Base-by-base conservation (phyloP, 2,888 invertebrate genomes). In the Lasioglossum villosulum region DNA sequence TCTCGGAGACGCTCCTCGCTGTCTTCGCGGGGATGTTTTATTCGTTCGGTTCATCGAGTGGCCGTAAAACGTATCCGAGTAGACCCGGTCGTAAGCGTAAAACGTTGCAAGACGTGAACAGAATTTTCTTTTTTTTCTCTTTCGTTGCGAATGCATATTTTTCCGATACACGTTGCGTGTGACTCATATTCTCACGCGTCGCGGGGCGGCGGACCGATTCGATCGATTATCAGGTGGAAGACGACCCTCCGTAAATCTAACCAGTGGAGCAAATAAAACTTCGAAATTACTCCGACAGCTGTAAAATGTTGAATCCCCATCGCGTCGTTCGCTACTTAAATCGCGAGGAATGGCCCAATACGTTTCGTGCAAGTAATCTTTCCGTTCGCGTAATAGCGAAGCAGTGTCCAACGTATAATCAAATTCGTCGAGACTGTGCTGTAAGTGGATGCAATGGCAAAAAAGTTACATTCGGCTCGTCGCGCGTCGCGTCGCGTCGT, bases 21-120 rank as follows among this genome's bases (percentile, higher is more conserved):
- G 75, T 83, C 72, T 78, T 84, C 75, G 56, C n/a, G 66, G 72
- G 52, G 56, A 83, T 72, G 83, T 83, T 75, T 83, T 84, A 84
- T 72, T 75, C 45, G 42, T 66, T 23, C 56, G 30, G 39, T 75
- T 84, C 78, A 75, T 78, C 52, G 78, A 73, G 66, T 72, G 48
- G 2, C 56, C 78, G 52, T 84, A 78, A 84, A 75, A 75, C 4
- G 71, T 45, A 63, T 75, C 71, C 45, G 37, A n/a, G 78, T 42
- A 71, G 63, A 14, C n/a, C n/a, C 2, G 8, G 39, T 19, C n/a
- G 39, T 78, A 71, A 78, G 56, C 63, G 14, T 84, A 78, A 83
- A 76, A 85, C 56, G 37, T 34, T 27, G 63, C 76, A 68, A 59
- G 30, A 82, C 72, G 45, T 48, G 78, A 59, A 71, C 56, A 30